These are phyloP conservation scores for Hesperophylax magnus DNA, from an alignment of 1,140 invertebrate genomes.

Conservation along the genomic window DNA sequence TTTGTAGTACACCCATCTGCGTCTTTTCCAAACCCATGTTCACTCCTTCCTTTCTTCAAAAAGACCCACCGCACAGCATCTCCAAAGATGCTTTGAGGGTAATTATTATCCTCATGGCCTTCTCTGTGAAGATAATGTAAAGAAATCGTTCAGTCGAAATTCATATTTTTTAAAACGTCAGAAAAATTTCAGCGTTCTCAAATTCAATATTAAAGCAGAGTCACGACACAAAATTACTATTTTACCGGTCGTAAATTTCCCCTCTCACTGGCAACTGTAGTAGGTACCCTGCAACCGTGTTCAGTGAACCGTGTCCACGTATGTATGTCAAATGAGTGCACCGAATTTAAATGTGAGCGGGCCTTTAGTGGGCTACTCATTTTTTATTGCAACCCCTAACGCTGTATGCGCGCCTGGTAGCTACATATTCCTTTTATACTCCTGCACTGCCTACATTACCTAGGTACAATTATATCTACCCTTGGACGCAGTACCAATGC, in stretches of 20 bases:
- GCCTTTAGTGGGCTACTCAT: slow-evolving; percentile 12
- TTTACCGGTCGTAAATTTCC: slow-evolving; percentile 26
- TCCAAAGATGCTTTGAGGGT: no score
- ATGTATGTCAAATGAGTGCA: slow-evolving; percentile 33
- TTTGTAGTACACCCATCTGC: no score
- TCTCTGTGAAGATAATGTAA: not conserved
- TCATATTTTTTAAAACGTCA: not conserved
- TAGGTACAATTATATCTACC: no score
- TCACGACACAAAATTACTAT: slow-evolving; percentile 20
- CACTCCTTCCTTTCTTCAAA: no score
- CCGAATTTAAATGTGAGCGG: slow-evolving; percentile 27
- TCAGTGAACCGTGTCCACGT: not conserved
- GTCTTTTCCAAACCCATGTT: no score
- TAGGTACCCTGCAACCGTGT: not conserved
- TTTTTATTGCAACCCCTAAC: slow-evolving; percentile 23
- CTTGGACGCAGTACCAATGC: no score
- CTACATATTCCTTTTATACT: no score
- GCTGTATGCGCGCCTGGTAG: no score
- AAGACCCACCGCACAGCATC: no score
- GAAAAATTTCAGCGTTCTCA: not conserved
- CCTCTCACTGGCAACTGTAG: not conserved
- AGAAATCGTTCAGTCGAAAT: not conserved
- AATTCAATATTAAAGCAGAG: slow-evolving; percentile 2
- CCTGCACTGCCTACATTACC: no score
- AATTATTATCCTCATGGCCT: no score